A percentile compares a stretch with the other conserved stretches of the same genome.
Evolutionary conservation across 1,140 invertebrate genomes (phyloP).

Genomic region (Pteromalus puparum): DNA sequence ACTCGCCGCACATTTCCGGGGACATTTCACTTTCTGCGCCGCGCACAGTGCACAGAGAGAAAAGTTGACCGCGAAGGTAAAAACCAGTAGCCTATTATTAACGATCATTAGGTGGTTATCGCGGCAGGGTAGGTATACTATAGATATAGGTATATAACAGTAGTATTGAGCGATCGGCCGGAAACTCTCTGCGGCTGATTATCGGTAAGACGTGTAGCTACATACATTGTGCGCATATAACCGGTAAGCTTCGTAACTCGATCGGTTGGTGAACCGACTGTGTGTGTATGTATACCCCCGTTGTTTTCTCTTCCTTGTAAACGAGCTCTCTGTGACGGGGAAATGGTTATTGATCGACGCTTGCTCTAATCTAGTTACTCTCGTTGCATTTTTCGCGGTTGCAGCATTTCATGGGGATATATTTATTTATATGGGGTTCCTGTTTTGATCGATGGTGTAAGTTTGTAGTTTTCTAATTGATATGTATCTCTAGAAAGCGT

Average conservation of each 20-base stretch:
- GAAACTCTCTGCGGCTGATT: constrained; percentile 53
- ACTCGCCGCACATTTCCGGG: constrained; percentile 59
- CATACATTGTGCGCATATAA: constrained; percentile 44
- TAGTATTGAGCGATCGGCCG: constrained; percentile 18
- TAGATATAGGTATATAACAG: no score
- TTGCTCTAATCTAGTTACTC: constrained; percentile 15
- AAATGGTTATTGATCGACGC: background rate
- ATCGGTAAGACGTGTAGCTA: constrained; percentile 51
- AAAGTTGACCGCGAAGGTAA: background rate
- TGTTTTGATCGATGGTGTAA: no score
- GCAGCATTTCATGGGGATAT: no score
- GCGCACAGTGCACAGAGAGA: background rate
- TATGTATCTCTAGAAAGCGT: no score
- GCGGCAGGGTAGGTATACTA: background rate
- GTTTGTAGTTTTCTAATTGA: no score
- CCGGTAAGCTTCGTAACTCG: constrained; percentile 55
- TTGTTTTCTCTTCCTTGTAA: constrained; percentile 59
- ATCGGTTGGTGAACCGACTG: constrained; percentile 47
- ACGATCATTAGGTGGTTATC: constrained; percentile 49
- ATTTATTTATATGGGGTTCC: no score
- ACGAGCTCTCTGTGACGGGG: constrained; percentile 14
- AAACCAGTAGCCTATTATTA: constrained; percentile 50
- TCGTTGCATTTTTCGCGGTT: background rate
- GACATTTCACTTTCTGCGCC: constrained; percentile 58
- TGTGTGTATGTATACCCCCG: constrained; percentile 48